Evolutionary conservation across 2,113 vertebrate genomes (phyloP), one percentile per base, ranked within the genome.

Genomic region (Ptilorrhoa leucosticta): DNA sequence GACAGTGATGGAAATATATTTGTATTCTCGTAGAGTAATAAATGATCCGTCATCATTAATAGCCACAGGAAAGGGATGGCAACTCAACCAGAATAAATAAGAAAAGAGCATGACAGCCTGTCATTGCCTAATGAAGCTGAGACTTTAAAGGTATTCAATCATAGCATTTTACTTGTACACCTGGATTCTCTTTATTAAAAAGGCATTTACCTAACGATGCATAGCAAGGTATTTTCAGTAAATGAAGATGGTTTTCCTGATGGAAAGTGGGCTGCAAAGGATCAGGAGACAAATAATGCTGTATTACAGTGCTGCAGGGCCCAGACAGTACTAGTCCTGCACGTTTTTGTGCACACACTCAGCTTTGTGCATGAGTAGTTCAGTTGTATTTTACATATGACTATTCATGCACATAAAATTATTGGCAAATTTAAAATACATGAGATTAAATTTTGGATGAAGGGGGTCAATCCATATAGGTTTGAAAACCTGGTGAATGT

Each of bases 121-220:
- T 93, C 91, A 71, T 31, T 88, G 61, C 40, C 58, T 97, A 97
- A 97, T 96, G 96, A 94, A 95, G 88, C 90, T n/a, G 30, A 90
- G 75, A 90, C 69, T 87, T 89, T 58, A 94, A 90, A 94, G 77
- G 47, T 77, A 76, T 83, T 97, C 90, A 82, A 68, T 97, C 96
- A 94, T 28, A 42, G 56, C 37, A 72, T 91, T 97, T 95, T 95
- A 95, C 57, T 48, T 75, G 72, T 68, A 82, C 84, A 94, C 94
- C 76, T 94, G 73, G 73, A 91, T 97, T 94, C 65, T 97, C 95
- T 97, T 94, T 97, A 97, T 97, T 97, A 96, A 97, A 97, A 96
- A 95, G 15, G 13, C 75, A 91, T 97, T 97, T 96, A 84, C 96
- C 63, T 95, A 96, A 97, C 54, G 71, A 93, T 87, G 71, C 90